Conservation (phyloP, 2,113 vertebrate genomes). For the Columbina picui region DNA sequence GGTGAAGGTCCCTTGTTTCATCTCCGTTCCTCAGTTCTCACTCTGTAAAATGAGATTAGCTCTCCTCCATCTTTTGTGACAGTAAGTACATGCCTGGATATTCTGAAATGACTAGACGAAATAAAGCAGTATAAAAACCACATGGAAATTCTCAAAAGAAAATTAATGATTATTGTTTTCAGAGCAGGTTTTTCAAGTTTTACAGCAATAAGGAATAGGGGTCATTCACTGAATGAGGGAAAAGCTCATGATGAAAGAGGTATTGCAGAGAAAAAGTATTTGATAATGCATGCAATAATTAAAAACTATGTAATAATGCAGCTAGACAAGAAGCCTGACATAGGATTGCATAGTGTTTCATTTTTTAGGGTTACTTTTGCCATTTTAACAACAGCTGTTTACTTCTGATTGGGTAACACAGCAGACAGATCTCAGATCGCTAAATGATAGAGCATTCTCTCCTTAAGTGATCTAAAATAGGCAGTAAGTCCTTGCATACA, state of each 20-base stretch:
- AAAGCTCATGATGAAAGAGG: neutral
- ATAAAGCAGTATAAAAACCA: neutral
- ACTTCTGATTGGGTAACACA: neutral
- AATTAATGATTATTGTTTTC: neutral
- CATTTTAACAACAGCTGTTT: constrained; percentile 17
- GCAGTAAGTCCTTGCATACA: neutral
- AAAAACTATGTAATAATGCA: neutral
- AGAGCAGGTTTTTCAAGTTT: neutral
- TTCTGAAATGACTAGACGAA: neutral
- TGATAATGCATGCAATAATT: neutral
- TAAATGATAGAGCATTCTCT: neutral
- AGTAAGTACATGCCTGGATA: neutral
- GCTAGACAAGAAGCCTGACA: neutral
- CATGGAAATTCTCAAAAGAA: neutral
- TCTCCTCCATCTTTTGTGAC: neutral
- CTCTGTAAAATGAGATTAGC: neutral
- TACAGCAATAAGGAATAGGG: neutral
- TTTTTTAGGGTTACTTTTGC: neutral
- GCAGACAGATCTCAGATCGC: neutral
- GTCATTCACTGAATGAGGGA: neutral
- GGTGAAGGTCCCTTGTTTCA: neutral
- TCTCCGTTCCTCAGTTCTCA: neutral
- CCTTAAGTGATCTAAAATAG: neutral
- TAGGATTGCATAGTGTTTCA: neutral
- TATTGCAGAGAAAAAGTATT: neutral